Evolutionary conservation across 2,113 vertebrate genomes (phyloP), one percentile per base, ranked within the genome.

Genomic region (Noturus placidus): DNA sequence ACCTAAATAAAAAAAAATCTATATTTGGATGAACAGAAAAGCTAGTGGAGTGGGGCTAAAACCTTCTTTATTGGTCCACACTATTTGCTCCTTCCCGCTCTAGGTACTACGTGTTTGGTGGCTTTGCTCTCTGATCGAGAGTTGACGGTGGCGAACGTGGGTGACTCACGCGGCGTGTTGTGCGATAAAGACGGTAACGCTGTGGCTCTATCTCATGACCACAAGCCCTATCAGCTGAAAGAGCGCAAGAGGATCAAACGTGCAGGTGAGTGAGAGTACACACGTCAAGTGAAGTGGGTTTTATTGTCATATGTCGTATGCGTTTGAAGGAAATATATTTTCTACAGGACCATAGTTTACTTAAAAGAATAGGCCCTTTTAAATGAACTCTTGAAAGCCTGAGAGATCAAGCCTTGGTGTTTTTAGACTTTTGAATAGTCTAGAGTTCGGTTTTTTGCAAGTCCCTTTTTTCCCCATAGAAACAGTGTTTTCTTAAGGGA

Each of bases 241-340:
- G 98, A 99, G 90, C 96, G 98, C 92, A 99, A 99, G 93, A 96
- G 98, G 93, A 99, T 99, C 92, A 99, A 99, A 91, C 96, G 98
- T 91, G 98, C 98, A 0, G 98, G 98, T 99, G 93, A 95, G 93
- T 3, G 17, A 63, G 38, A 10, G 42, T 30, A 67, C 11, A 5
- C 65, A 33, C 30, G 17, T 7, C 57, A 65, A 14, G 8, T 10
- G 22, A 10, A 2, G 17, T 72, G 17, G 69, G 19, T 38, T 38
- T 72, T 38, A 19, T 17, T 17, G 65, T 69, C 65, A 17, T 69
- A 7, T 19, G 30, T 69, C 35, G 22, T 63, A 7, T 27, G 27
- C 9, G 2, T 17, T 56, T 56, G 54, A 56, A 56, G 4, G 15
- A 19, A 56, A 56, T 56, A 17, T 17, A 56, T 56, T 56, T 56